A percentile compares a stretch with the other conserved stretches of the same genome.
Evolutionary conservation across 2,797 vertebrate genomes (phyloP).

Genomic region (Allobates femoralis): DNA sequence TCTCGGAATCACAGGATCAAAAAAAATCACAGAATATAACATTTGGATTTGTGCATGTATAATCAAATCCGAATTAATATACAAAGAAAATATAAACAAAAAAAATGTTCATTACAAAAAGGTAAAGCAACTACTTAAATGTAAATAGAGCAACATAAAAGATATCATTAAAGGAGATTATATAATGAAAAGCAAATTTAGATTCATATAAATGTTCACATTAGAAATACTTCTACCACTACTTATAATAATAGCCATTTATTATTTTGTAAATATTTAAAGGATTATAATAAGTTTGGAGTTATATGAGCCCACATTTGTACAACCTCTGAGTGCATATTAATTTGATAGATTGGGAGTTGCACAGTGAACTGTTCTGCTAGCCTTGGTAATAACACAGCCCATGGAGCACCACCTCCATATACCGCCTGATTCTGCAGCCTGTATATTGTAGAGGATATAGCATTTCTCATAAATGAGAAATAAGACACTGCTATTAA

Average conservation of each 20-base stretch:
- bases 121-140: neutral
- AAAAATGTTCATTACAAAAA: neutral
- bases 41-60: neutral
- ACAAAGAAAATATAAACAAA: neutral
- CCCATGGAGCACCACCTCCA: neutral
- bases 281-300: neutral
- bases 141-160: neutral
- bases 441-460: constrained; percentile 2
- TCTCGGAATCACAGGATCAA: neutral
- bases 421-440: neutral
- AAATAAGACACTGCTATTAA: constrained; percentile 37
- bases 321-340: neutral
- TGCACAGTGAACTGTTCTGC: neutral
- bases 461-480: constrained; percentile 30
- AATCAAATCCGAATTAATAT: rapidly evolving
- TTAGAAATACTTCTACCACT: no score
- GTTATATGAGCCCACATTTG: neutral
- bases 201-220: neutral
- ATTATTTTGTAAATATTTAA: neutral
- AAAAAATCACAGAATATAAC: neutral
- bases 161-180: neutral
- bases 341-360: neutral
- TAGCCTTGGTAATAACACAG: neutral
- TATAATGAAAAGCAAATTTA: constrained; percentile 9
- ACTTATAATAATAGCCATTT: no score